Evolutionary conservation across 2,113 vertebrate species (phyloP), one percentile per base, ranked within the genome.

Genomic region (Piliocolobus tephrosceles): DNA sequence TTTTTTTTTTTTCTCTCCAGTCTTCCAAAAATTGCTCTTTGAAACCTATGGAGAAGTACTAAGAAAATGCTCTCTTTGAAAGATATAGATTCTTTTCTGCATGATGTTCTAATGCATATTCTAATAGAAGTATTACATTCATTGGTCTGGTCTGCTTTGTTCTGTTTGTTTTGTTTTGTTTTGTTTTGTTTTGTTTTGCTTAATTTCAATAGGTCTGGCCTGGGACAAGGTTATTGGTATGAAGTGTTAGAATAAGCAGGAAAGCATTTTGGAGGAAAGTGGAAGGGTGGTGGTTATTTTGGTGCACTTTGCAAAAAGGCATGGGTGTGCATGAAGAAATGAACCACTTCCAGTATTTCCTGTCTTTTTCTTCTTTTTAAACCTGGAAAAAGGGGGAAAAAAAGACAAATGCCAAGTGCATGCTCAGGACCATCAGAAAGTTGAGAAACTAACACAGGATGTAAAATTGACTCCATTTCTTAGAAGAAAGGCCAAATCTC

Each of bases 1-100:
- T 98, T 98, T 99, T 98, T 98, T 98, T 9, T 20, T 98, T 23
- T 17, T 98, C 98, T 98, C 97, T 93, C 87, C 43, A 68, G 90
- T 93, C 97, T 98, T 98, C 97, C 90, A 97, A 98, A 89, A 97
- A 88, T 73, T 91, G 96, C 93, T 94, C 96, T 98, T 96, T 91
- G 94, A 94, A 97, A 90, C 73, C 95, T 79, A 8, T 52, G 85
- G 91, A 97, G 61, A 45, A 93, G 97, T 88, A 88, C 84, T n/a
- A 35, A 96, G 96, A 72, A 38, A 83, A 57, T 88, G 13, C 81
- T 79, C 11, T 70, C 89, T 95, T 79, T 91, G 97, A 98, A 90
- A 95, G 89, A 90, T 79, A 94, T 52, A 88, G 96, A 96, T 91
- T 78, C 92, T 47, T 97, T 97, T 52, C 92, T 11, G 96, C 79